These are phyloP conservation scores for Zaprionus obscuricornis DNA, from an alignment of 2,888 invertebrate species.

Conservation along the genomic window DNA sequence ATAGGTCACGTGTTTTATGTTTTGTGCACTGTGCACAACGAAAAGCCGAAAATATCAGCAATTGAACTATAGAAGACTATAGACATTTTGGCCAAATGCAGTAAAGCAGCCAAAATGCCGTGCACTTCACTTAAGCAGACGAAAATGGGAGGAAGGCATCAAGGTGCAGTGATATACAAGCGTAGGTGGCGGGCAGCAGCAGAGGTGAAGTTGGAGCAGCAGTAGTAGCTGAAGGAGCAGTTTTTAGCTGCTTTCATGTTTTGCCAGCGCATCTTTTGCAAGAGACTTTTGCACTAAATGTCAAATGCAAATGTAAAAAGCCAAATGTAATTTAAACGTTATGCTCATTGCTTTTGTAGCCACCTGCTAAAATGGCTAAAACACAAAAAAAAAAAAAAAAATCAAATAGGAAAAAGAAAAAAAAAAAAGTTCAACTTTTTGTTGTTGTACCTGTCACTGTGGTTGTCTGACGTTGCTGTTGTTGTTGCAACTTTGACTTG, in stretches of 20 bases:
- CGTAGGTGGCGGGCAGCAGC: neutral
- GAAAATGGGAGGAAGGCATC: neutral
- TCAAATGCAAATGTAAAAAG: constrained; percentile 76
- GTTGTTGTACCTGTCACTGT: neutral
- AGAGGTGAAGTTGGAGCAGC: constrained; percentile 7
- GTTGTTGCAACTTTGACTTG: constrained; percentile 14
- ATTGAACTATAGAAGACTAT: constrained; percentile 79
- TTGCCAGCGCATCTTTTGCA: constrained; percentile 60
- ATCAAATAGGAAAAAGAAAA: too few species aligned
- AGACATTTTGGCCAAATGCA: constrained; percentile 73
- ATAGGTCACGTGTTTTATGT: constrained; percentile 70
- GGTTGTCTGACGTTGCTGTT: neutral
- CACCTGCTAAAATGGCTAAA: constrained; percentile 73
- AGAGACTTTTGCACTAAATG: constrained; percentile 53
- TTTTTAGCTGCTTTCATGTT: constrained; percentile 46
- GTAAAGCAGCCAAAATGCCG: constrained; percentile 70
- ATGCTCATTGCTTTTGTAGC: constrained; percentile 34
- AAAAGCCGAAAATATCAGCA: constrained; percentile 76
- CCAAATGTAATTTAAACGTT: too few species aligned
- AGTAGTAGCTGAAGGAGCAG: constrained; percentile 7
- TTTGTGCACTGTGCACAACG: constrained; percentile 46
- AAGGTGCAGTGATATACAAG: too few species aligned
- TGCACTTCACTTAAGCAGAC: too few species aligned
- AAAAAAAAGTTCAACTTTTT: neutral
- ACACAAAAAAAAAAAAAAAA: too few species aligned